Conservation (phyloP, 1,140 invertebrate species). For the Drosophila carrolli region DNA sequence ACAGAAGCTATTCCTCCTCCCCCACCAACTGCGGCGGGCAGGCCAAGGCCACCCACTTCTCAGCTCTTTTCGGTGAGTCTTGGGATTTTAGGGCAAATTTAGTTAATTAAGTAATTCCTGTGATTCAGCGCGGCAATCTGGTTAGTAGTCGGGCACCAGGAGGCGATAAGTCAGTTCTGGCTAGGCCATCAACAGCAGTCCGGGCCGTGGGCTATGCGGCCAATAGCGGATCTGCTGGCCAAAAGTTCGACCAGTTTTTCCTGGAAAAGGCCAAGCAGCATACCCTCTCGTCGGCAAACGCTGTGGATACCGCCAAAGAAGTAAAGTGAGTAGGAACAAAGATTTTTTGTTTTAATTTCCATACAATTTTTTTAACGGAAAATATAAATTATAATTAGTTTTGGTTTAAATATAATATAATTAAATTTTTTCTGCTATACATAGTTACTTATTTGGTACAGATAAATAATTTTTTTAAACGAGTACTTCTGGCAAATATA, state of each 20-base stretch:
- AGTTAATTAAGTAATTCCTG: not conserved
- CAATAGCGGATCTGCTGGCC: constrained; percentile 85
- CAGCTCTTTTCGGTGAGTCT: constrained; percentile 72
- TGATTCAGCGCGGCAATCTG: constrained; percentile 68
- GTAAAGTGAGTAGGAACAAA: constrained; percentile 85
- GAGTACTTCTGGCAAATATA: too few species aligned
- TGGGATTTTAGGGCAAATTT: too few species aligned
- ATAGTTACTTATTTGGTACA: too few species aligned
- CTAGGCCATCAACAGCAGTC: constrained; percentile 97
- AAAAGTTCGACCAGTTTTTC: constrained; percentile 91
- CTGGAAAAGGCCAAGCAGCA: constrained; percentile 87
- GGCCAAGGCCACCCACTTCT: constrained; percentile 77
- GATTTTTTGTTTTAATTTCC: not conserved
- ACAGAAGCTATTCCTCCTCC: constrained; percentile 48
- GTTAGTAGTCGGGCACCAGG: constrained; percentile 66
- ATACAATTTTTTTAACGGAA: not conserved
- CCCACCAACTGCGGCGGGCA: constrained; percentile 71
- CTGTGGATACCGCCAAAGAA: constrained; percentile 87
- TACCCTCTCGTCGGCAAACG: constrained; percentile 68
- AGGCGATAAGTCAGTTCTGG: constrained; percentile 69
- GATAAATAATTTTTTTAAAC: too few species aligned
- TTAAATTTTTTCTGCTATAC: too few species aligned
- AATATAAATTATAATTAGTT: too few species aligned
- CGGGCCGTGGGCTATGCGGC: constrained; percentile 97
- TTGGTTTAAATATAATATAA: too few species aligned